Percentiles rank a stretch among this genome's conserved stretches.
phyloP scores from a whole-genome alignment of 2,113 vertebrate species.

The Indicator indicator region DNA sequence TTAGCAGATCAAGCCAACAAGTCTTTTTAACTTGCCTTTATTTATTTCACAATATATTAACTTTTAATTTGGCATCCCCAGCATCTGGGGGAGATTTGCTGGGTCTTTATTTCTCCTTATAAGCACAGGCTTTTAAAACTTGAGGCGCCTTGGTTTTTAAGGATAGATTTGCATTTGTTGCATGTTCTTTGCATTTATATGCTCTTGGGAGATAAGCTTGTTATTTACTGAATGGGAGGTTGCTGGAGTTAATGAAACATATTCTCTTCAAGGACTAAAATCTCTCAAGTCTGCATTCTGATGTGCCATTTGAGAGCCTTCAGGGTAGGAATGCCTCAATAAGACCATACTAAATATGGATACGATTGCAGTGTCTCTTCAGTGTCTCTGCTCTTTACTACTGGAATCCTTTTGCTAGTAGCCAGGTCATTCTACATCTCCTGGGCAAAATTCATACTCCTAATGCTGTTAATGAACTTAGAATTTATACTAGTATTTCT shows the following conservation, averaged over 20 bases:
- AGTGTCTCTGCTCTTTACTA: not conserved
- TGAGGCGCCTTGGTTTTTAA: not conserved
- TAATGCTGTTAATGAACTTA: slow-evolving; percentile 53
- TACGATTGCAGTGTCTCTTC: not conserved
- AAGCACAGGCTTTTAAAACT: not conserved
- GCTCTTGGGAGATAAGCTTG: not conserved
- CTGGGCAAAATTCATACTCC: slow-evolving; percentile 20
- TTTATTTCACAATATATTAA: not conserved
- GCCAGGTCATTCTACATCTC: not conserved
- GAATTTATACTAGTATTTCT: slow-evolving; percentile 43
- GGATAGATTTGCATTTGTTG: not conserved
- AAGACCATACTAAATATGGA: not conserved
- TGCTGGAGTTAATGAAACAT: not conserved
- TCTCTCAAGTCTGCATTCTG: not conserved
- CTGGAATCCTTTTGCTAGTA: not conserved
- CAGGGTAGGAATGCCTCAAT: not conserved
- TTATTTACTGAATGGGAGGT: not conserved
- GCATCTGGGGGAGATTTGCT: not conserved
- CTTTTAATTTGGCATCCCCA: not conserved
- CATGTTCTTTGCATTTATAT: not conserved
- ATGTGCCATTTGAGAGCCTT: not conserved
- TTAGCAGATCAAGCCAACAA: not conserved
- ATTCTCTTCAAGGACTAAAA: not conserved
- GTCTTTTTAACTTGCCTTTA: not conserved
- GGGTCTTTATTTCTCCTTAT: not conserved